phyloP scores from a whole-genome alignment of 2,888 invertebrate genomes.

The Rotaria macrura region DNA sequence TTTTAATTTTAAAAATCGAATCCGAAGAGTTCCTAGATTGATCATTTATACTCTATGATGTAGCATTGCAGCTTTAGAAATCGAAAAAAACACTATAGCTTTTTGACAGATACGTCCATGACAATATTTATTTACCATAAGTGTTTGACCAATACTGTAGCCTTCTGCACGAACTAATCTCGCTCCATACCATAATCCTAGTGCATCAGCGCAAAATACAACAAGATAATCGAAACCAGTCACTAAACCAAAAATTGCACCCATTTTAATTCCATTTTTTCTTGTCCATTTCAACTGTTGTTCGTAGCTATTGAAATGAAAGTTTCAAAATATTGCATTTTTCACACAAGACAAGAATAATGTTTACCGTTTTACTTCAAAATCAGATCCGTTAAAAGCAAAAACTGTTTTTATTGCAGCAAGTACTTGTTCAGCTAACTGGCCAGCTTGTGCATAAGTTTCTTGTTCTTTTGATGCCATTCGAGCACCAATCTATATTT shows the following conservation, averaged over 20 bases:
- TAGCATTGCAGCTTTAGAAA: too few relatives aligned
- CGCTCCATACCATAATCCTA: conserved; percentile 69
- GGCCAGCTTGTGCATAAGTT: conserved; percentile 28
- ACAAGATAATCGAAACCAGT: conserved; percentile 26
- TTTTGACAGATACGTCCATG: too few relatives aligned
- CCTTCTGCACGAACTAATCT: conserved; percentile 62
- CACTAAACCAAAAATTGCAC: conserved; percentile 20
- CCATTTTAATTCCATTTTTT: conserved; percentile 23
- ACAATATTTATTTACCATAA: conserved; percentile 37
- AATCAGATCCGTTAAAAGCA: conserved; percentile 30
- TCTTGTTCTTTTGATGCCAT: conserved; percentile 25
- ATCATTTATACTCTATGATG: too few relatives aligned
- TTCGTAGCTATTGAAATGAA: not conserved
- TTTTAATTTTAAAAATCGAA: too few relatives aligned
- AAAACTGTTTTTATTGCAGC: conserved; percentile 27
- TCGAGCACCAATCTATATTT: conserved; percentile 6
- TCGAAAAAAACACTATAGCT: too few relatives aligned
- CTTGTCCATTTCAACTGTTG: conserved; percentile 10
- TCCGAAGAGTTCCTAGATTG: too few relatives aligned
- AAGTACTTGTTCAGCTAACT: conserved; percentile 31
- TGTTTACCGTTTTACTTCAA: conserved; percentile 22
- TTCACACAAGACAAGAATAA: not conserved
- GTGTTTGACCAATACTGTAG: not conserved
- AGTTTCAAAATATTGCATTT: not conserved
- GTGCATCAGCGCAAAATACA: conserved; percentile 21